phyloP scores from a whole-genome alignment of 1,140 invertebrate genomes.

The Penaeus vannamei region DNA sequence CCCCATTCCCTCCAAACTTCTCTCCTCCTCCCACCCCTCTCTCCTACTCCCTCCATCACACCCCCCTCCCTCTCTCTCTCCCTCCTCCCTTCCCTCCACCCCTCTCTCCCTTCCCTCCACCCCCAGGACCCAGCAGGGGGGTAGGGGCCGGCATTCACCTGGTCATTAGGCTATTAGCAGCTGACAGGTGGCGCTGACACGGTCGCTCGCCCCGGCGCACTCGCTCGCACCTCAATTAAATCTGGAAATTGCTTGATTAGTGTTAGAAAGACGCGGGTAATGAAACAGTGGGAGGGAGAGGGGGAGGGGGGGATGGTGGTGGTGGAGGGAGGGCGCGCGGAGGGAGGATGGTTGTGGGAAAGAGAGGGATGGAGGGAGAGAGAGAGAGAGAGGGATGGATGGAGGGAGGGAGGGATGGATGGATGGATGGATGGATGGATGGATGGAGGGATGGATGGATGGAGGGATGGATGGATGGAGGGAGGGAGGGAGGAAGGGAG shows the following conservation, averaged over 20 bases:
- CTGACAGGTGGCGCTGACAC: constrained; percentile 46
- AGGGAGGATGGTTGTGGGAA: not conserved
- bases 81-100: not conserved
- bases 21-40: not conserved
- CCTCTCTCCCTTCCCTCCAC: not conserved
- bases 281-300: constrained; percentile 39
- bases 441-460: no score
- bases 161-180: constrained; percentile 60
- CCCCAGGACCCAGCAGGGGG: constrained; percentile 37
- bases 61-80: not conserved
- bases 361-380: no score
- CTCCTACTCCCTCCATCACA: not conserved
- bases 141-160: constrained; percentile 54
- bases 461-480: no score
- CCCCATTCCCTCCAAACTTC: not conserved
- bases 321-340: not conserved
- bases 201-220: not conserved
- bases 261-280: constrained; percentile 59
- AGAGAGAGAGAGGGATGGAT: no score
- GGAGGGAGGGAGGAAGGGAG: no score
- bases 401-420: no score
- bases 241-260: constrained; percentile 63
- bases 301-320: not conserved
- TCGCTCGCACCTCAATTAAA: constrained; percentile 50
- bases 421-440: no score